A percentile compares a stretch with the other conserved stretches of the same genome.
Evolutionary conservation across 92 coral and sea anemone species (phyloP).

Genomic region (Porites divaricata): DNA sequence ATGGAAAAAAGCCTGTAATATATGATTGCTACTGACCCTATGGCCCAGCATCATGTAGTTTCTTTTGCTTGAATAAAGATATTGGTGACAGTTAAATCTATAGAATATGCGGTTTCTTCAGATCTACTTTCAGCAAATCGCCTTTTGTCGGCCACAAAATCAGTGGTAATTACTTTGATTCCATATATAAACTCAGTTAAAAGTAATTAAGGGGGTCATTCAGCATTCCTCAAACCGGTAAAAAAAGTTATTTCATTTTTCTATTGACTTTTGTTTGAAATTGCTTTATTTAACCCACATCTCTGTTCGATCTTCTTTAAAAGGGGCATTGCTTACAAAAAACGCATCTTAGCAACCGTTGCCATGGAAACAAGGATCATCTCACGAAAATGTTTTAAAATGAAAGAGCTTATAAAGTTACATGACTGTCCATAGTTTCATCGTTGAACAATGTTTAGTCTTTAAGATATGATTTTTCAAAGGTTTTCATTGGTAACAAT

Average conservation of each 20-base stretch:
- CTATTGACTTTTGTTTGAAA: too few species aligned
- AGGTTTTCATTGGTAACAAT: too few species aligned
- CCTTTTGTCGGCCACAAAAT: background rate
- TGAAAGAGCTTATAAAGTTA: background rate
- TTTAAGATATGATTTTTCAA: background rate
- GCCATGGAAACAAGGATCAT: slow-evolving; percentile 13
- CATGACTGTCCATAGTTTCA: slow-evolving; percentile 9
- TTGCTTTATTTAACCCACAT: background rate
- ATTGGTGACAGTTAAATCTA: background rate
- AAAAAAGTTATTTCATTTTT: background rate
- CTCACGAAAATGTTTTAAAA: background rate
- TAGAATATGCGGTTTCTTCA: slow-evolving; percentile 7
- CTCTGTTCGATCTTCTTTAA: slow-evolving; percentile 13
- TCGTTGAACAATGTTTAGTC: background rate
- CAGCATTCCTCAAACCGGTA: background rate
- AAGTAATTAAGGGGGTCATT: background rate
- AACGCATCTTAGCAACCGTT: background rate
- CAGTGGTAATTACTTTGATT: slow-evolving; percentile 4
- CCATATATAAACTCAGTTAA: background rate
- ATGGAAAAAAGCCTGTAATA: slow-evolving; percentile 2
- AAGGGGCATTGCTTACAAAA: slow-evolving; percentile 9
- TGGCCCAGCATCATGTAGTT: background rate
- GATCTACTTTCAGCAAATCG: background rate
- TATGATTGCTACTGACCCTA: background rate
- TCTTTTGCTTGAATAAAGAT: background rate